phyloP scores from a whole-genome alignment of 2,113 vertebrate species.

The Heteronetta atricapilla region DNA sequence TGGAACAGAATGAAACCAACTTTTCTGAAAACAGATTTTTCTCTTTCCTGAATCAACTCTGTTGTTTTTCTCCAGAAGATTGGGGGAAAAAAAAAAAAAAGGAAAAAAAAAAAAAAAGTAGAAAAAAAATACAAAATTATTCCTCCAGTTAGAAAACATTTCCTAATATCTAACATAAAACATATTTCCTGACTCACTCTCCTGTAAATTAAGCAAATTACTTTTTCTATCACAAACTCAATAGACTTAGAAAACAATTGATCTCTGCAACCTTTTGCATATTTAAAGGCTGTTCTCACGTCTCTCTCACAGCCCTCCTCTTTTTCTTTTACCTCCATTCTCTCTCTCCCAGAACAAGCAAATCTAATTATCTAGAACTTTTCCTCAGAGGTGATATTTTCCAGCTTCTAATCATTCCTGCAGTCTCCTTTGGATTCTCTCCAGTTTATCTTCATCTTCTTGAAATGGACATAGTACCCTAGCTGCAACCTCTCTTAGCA shows the following conservation, averaged over 20 bases:
- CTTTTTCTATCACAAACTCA: not conserved
- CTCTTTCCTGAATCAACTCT: not conserved
- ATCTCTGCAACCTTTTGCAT: not conserved
- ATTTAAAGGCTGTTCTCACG: not conserved
- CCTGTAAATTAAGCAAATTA: not conserved
- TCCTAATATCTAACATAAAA: not conserved
- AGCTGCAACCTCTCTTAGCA: not conserved
- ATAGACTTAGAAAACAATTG: not conserved
- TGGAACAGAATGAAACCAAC: not conserved
- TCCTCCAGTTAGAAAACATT: not conserved
- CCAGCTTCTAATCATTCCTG: constrained; percentile 14
- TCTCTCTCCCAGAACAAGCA: constrained; percentile 12
- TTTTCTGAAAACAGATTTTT: accelerated
- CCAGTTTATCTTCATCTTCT: constrained; percentile 45
- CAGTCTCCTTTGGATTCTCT: constrained; percentile 9
- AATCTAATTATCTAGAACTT: constrained; percentile 53
- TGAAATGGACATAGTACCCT: constrained; percentile 18
- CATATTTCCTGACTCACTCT: not conserved
- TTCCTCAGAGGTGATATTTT: constrained; percentile 41
- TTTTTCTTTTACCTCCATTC: not conserved
- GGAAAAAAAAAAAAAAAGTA: not conserved
- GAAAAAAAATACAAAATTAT: not conserved
- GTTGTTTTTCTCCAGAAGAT: not conserved
- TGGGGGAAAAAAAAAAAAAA: not conserved
- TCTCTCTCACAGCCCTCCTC: not conserved